phyloP scores from a whole-genome alignment of 2,888 invertebrate species.

The Alitta virens region DNA sequence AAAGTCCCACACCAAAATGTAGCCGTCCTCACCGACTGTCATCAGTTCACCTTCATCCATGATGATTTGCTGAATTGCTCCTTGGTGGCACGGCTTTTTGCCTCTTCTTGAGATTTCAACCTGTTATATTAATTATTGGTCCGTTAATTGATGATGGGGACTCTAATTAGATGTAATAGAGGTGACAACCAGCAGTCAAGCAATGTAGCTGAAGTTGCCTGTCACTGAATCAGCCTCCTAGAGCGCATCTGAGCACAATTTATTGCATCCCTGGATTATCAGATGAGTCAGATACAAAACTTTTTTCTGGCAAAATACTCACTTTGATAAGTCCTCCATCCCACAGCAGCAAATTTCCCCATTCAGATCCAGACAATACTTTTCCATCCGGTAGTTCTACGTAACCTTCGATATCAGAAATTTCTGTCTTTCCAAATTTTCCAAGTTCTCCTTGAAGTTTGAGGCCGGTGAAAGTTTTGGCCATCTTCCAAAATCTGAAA shows the following conservation, averaged over 20 bases:
- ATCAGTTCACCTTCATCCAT: slow-evolving; percentile 62
- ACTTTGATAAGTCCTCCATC: slow-evolving; percentile 84
- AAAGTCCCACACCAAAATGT: slow-evolving; percentile 77
- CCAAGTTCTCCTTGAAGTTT: slow-evolving; percentile 87
- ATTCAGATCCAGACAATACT: slow-evolving; percentile 82
- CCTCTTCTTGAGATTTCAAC: slow-evolving; percentile 57
- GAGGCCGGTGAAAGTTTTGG: slow-evolving; percentile 82
- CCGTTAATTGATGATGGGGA: too few relatives aligned
- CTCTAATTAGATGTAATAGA: too few relatives aligned
- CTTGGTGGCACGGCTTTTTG: slow-evolving; percentile 71
- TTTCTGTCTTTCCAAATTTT: slow-evolving; percentile 87
- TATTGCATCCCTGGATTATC: too few relatives aligned
- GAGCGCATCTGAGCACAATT: too few relatives aligned
- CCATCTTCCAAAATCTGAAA: slow-evolving; percentile 91
- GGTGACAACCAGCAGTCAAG: too few relatives aligned
- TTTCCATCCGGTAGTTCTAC: slow-evolving; percentile 87
- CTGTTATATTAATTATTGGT: too few relatives aligned
- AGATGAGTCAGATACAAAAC: too few relatives aligned
- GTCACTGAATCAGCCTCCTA: too few relatives aligned
- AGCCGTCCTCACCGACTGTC: slow-evolving; percentile 61
- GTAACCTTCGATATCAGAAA: slow-evolving; percentile 81
- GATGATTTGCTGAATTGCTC: slow-evolving; percentile 70
- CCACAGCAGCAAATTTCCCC: slow-evolving; percentile 92
- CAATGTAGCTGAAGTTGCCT: too few relatives aligned
- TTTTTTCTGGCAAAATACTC: neutral